Base-by-base conservation (phyloP, 2,888 invertebrate species). In the Metacarcinus magister region DNA sequence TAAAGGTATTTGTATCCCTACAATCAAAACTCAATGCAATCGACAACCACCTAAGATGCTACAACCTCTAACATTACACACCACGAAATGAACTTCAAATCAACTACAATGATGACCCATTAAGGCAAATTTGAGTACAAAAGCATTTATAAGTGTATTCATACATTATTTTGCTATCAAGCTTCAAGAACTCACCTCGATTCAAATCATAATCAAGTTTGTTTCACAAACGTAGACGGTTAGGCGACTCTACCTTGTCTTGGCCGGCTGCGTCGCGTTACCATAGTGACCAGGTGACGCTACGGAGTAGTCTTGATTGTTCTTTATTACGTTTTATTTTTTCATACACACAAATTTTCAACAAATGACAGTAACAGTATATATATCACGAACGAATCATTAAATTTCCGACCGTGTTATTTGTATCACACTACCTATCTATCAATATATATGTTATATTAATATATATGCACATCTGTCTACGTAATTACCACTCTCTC, bases 371-470 rank as follows among this genome's bases (percentile, higher is more conserved):
- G 39, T 39, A 39, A 39, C 39, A 39, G 39, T 39, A 39, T 39
- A 39, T 39, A 39, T 39, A 39, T 39, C n/a, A n/a, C n/a, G n/a
- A n/a, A n/a, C n/a, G n/a, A n/a, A n/a, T n/a, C n/a, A n/a, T n/a
- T n/a, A n/a, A n/a, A n/a, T n/a, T n/a, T n/a, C n/a, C n/a, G n/a
- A n/a, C n/a, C n/a, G n/a, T n/a, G n/a, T n/a, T n/a, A n/a, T n/a
- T n/a, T n/a, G 75, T 3, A n/a, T 19, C 43, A 13, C 8, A 67
- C 10, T 94, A 60, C 67, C 7, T 94, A 60, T 94, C 7, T 94
- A 60, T 94, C 7, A 67, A 60, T 94, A 60, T 94, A 60, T 94
- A 60, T 94, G 23, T 94, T 94, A 60, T 94, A 60, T 94, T 10
- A 67, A n/a, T 94, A 60, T 94, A 60, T 94, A 60, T 60, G 32